phyloP scores from a whole-genome alignment of 2,797 vertebrate genomes.

The Eremophila alpestris region DNA sequence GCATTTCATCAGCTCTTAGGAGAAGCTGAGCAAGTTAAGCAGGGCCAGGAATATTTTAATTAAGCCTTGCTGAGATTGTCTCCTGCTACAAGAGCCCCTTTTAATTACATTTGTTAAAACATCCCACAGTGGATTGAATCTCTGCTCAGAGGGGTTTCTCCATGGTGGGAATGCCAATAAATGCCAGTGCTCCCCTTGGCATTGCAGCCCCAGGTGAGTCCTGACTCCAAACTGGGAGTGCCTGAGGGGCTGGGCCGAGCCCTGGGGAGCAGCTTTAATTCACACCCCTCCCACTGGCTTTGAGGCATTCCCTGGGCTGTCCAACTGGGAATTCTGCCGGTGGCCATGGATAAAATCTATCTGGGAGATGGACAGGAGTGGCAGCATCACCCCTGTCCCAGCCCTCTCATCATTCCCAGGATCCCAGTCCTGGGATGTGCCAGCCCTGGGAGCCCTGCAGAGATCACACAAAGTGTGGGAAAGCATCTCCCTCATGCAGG shows the following conservation, averaged over 20 bases:
- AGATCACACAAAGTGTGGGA: background rate
- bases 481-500: background rate
- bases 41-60: constrained; percentile 73
- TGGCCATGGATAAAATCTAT: background rate
- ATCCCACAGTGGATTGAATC: background rate
- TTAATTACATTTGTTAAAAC: constrained; percentile 68
- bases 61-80: constrained; percentile 68
- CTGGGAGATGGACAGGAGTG: background rate
- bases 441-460: background rate
- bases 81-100: constrained; percentile 60
- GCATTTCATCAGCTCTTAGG: constrained; percentile 61
- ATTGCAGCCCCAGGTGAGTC: background rate
- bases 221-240: background rate
- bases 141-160: background rate
- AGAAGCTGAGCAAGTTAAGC: constrained; percentile 58
- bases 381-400: background rate
- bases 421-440: background rate
- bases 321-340: background rate
- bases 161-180: background rate
- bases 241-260: background rate
- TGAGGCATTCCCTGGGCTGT: background rate
- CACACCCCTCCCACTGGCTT: rapidly evolving
- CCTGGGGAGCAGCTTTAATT: background rate
- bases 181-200: background rate
- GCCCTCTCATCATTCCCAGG: background rate